Conservation (phyloP, 2,888 invertebrate species). For the Acrocera orbiculus region DNA sequence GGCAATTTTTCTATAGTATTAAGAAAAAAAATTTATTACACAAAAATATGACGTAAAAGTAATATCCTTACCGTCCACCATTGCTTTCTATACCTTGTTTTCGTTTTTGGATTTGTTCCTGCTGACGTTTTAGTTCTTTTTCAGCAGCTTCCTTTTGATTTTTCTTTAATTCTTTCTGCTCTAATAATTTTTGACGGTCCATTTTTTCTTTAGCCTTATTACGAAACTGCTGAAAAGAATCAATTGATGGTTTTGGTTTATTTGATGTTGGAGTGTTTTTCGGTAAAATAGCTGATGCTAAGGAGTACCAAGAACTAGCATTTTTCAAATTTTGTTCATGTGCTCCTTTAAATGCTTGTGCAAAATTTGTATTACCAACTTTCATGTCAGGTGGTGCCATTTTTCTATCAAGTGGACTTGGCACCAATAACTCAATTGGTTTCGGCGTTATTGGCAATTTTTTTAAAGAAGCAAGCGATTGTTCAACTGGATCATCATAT, state of each 20-base stretch:
- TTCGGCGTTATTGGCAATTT: slow-evolving; percentile 45
- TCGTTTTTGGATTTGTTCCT: slow-evolving; percentile 42
- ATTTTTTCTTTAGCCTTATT: slow-evolving; percentile 87
- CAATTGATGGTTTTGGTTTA: slow-evolving; percentile 44
- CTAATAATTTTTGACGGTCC: slow-evolving; percentile 69
- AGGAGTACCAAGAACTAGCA: slow-evolving; percentile 80
- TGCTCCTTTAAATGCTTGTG: slow-evolving; percentile 49
- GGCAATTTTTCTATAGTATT: slow-evolving; percentile 21
- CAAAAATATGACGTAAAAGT: too few relatives aligned
- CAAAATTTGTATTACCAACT: slow-evolving; percentile 30
- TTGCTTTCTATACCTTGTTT: slow-evolving; percentile 41
- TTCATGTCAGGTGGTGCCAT: slow-evolving; percentile 32
- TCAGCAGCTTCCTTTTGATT: slow-evolving; percentile 51
- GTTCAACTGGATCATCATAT: slow-evolving; percentile 50
- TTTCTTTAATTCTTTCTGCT: slow-evolving; percentile 70
- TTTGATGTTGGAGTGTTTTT: slow-evolving; percentile 36
- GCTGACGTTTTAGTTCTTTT: slow-evolving; percentile 33
- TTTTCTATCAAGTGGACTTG: slow-evolving; percentile 42
- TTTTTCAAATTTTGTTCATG: slow-evolving; percentile 73
- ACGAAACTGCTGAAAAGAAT: slow-evolving; percentile 65
- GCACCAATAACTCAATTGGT: slow-evolving; percentile 44
- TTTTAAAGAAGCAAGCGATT: slow-evolving; percentile 50
- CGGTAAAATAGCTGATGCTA: slow-evolving; percentile 61
- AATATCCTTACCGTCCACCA: slow-evolving; percentile 22
- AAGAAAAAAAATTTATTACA: background rate